These are phyloP conservation scores for Masnerella sp. DNA, from an alignment of 2,888 invertebrate species.

Conservation along the genomic window DNA sequence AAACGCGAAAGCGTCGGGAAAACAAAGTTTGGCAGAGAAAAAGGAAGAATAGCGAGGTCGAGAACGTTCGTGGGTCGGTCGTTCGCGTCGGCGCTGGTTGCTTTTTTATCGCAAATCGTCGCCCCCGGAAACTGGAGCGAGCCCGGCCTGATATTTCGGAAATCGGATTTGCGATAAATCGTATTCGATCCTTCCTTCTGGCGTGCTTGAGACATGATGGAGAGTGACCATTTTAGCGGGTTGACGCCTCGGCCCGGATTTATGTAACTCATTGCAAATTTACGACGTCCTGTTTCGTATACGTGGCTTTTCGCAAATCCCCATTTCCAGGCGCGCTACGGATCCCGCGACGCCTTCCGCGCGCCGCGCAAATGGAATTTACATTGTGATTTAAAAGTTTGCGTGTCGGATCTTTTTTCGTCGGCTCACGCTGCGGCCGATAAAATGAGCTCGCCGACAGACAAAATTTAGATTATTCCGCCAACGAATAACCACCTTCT, in stretches of 20 bases:
- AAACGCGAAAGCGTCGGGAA: no score
- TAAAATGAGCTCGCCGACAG: conserved; percentile 2
- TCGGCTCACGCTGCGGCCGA: conserved; percentile 1
- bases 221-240: conserved; percentile 53
- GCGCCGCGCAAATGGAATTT: conserved; percentile 41
- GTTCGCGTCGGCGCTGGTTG: no score
- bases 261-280: conserved; percentile 59
- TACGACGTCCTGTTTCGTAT: conserved; percentile 53
- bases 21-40: no score
- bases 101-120: conserved; percentile 14
- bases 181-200: conserved; percentile 40
- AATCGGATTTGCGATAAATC: conserved; percentile 53
- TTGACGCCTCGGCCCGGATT: conserved; percentile 54
- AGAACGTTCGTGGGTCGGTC: no score
- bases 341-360: conserved; percentile 10
- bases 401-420: conserved; percentile 18
- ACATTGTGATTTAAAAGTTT: conserved; percentile 47
- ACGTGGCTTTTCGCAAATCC: conserved; percentile 49
- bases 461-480: conserved; percentile 12
- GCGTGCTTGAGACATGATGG: conserved; percentile 47
- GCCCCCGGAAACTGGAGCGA: conserved; percentile 29
- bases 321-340: conserved; percentile 37
- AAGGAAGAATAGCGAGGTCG: no score
- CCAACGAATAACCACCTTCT: no score
- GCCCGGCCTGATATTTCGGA: conserved; percentile 35